Base-by-base conservation (phyloP, 2,797 vertebrate species). In the Zalophus californianus region DNA sequence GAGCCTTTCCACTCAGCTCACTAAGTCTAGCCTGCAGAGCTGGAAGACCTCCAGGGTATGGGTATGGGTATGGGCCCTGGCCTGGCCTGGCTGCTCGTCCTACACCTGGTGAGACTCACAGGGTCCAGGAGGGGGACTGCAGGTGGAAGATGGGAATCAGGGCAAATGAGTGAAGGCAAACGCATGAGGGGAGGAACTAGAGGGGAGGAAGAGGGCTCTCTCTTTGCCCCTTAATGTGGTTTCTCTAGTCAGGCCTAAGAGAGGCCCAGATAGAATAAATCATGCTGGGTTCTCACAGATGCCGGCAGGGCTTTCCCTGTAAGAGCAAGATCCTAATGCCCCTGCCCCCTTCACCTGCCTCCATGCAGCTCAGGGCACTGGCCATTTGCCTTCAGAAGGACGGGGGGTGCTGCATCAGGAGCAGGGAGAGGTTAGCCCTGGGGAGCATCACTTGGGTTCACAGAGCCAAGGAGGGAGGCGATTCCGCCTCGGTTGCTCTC, bases 391-490 rank as follows among this genome's bases (percentile, higher is more conserved):
- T 50, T 62, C 68, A 60, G 23, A 56, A 90, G 82, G 66, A 66
- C 48, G 1, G 15, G 44, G 3, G 44, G 23, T 15, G 7, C 54
- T 27, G 1, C 9, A 7, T 66, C 8, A 14, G 79, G 27, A 35
- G 15, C 5, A 5, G 48, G 3, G 9, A 80, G 62, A 68, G 68
- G 3, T n/a, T 35, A 9, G 58, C 41, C 18, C 35, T 20, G 1
- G 41, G 23, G 23, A 84, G 18, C 70, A 16, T 18, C 77, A 2
- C 10, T 4, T 78, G 85, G 70, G 16, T 32, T 52, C 21, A 0
- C 12, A 18, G 13, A 58, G 52, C 70, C 0, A 1, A 68, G 58
- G 0, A 1, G n/a, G 27, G n/a, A 16, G 18, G 58, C 7, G 0
- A 0, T 27, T 62, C 38, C 14, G 9, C 8, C 3, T 21, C 21